Evolutionary conservation across 2,888 invertebrate genomes (phyloP), one percentile per base, ranked within the genome.

Genomic region (Holacanthella duospinosa): DNA sequence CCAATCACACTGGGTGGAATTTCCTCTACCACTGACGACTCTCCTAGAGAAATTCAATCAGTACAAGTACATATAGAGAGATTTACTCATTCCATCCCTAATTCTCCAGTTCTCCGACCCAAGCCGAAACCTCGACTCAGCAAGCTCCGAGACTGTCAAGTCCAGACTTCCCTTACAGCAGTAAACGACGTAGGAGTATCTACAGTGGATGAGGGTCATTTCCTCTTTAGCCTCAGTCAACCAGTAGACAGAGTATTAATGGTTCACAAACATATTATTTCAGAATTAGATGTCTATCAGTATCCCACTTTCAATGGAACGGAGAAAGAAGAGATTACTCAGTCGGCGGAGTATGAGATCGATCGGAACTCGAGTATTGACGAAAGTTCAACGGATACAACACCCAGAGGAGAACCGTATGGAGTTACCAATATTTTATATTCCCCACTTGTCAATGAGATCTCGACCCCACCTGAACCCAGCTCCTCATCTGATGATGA

Each of bases 331-430:
- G 43, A 59, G 29, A 59, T 43, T 43, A 57, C 29, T 19, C 48
- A 48, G n/a, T 9, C 12, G n/a, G 16, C 4, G 12, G 64, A 66
- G 21, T 71, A 71, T 61, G 73, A 73, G 59, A 43, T 73, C 55
- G 73, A 73, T 55, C 64, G 69, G 29, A 71, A 73, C 61, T 71
- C 71, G 0, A 73, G 73, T 66, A 61, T 73, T 26, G 73, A 73
- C 60, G 70, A 71, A n/a, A 71, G 71, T 36, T 71, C 70, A 1
- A 68, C 68, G 1, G 71, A 70, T 48, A 70, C 71, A 0, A 73
- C 73, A 26, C 73, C 73, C 1, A 69, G 70, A 9, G 70, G 67
- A 43, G 63, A 64, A 29, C 43, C 29, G 1, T 66, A 63, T 55
- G 61, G 64, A 1, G 62, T 68, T 29, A 73, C 73, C 6, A 71